These are phyloP conservation scores for Enteromius fasciolatus DNA, from an alignment of 2,797 vertebrate genomes.

Conservation along the genomic window DNA sequence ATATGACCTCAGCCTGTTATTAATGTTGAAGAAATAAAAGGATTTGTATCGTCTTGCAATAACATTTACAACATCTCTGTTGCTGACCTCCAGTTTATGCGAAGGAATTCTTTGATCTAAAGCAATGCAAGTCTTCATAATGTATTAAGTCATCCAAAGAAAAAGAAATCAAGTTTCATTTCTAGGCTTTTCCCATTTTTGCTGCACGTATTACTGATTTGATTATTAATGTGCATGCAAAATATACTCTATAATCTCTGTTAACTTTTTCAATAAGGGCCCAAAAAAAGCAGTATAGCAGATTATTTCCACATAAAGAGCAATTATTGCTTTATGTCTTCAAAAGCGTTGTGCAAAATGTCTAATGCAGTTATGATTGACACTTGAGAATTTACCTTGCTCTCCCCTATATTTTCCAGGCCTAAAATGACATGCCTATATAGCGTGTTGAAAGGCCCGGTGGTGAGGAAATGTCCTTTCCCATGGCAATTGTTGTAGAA, in stretches of 20 bases:
- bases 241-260: background rate
- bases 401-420: background rate
- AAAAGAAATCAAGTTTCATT: background rate
- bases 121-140: background rate
- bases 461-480: constrained; percentile 64
- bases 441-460: constrained; percentile 47
- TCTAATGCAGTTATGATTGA: too few relatives aligned
- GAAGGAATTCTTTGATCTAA: background rate
- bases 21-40: constrained; percentile 20
- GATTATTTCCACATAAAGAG: background rate
- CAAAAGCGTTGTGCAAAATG: too few relatives aligned
- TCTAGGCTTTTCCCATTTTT: background rate
- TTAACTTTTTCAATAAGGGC: background rate
- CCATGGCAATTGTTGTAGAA: constrained; percentile 62
- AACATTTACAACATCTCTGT: constrained; percentile 54
- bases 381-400: background rate
- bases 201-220: background rate
- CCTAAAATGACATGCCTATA: background rate
- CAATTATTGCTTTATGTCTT: too few relatives aligned
- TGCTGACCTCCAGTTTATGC: background rate
- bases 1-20: constrained; percentile 25
- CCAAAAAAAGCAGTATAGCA: background rate
- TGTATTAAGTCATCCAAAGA: background rate
- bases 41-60: constrained; percentile 28
- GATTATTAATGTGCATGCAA: background rate